phyloP scores from a whole-genome alignment of 2,888 invertebrate genomes.

The Hydroisotoma schaefferi region DNA sequence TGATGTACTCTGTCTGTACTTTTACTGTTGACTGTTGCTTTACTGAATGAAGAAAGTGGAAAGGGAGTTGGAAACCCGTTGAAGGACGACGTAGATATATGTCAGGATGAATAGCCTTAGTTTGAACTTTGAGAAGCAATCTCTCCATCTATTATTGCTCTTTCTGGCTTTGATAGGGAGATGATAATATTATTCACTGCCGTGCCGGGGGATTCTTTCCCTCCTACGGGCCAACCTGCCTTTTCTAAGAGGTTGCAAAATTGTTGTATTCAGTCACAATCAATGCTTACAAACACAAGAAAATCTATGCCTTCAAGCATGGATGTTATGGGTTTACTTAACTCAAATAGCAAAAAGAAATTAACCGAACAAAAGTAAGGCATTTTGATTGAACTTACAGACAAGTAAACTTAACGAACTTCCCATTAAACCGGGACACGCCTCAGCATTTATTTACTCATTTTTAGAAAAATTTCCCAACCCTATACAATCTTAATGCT shows the following conservation, averaged over 20 bases:
- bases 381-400: conserved; percentile 5
- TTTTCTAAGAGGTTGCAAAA: neutral
- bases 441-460: neutral
- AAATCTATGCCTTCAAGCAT: no score
- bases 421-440: conserved; percentile 6
- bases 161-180: neutral
- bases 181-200: conserved; percentile 38
- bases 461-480: neutral
- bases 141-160: conserved; percentile 24
- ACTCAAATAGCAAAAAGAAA: neutral
- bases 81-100: conserved; percentile 19
- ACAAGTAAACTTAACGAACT: conserved; percentile 23
- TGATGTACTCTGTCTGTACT: no score
- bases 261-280: neutral
- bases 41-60: neutral
- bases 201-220: conserved; percentile 30
- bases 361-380: neutral
- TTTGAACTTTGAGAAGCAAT: conserved; percentile 15
- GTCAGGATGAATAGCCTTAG: conserved; percentile 13
- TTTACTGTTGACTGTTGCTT: no score
- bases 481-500: neutral
- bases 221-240: conserved; percentile 29
- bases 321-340: no score
- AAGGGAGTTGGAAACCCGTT: neutral
- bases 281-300: no score